Evolutionary conservation across 2,888 invertebrate genomes (phyloP), one percentile per base, ranked within the genome.

Genomic region (Melanostoma scalare): DNA sequence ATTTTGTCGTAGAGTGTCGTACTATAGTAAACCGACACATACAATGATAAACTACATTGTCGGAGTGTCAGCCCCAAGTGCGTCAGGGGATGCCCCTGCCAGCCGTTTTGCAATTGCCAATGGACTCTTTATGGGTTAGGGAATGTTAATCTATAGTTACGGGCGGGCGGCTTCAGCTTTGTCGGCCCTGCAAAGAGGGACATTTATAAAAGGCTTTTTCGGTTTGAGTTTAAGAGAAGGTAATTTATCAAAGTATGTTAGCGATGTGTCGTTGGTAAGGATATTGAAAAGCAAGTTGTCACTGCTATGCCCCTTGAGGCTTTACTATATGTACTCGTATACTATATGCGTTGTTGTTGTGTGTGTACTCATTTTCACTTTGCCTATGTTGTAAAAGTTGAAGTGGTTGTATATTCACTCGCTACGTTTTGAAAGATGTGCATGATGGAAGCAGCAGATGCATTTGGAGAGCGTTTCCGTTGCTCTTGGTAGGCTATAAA

Each of bases 211-310:
- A 65, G 78, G 68, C 73, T 69, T 69, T 67, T 73, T 73, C 46
- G 78, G 78, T 78, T 58, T 68, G 73, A 69, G 82, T 65, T 78
- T 63, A 78, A 78, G 73, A 68, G 82, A 73, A 69, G 78, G 82
- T 78, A 82, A 82, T 82, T 82, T 82, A 82, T 82, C 82, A 82
- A 82, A 82, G 82, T 65, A 58, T 58, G 82, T 78, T 73, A 78
- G 78, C 68, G 82, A 78, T 78, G 78, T 78, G 82, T 65, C 73
- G 73, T 46, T 78, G 73, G 73, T 53, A 58, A 56, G 82, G 82
- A 82, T 82, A 82, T 82, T 82, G 82, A 82, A 78, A 82, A 82
- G 73, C 82, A 78, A 82, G 82, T 82, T 82, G 82, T 82, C 78
- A 82, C 81, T 75, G 52, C 68, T 46, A 73, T 42, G 35, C 58